Conservation (phyloP, 1,140 invertebrate species). For the Hyles euphorbiae region DNA sequence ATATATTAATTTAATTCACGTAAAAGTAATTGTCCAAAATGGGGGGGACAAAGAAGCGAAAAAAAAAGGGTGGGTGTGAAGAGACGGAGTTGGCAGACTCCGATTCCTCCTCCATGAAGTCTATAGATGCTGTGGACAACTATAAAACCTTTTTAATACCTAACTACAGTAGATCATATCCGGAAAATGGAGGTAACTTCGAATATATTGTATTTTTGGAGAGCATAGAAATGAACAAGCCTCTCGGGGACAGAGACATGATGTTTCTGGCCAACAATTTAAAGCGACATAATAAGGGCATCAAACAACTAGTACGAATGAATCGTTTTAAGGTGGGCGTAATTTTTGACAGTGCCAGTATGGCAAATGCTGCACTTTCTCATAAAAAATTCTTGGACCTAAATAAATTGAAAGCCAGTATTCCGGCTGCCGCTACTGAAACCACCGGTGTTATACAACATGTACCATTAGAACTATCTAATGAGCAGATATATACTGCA, state of each 20-base stretch:
- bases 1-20: too few relatives aligned
- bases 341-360: constrained; percentile 12
- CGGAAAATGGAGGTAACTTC: constrained; percentile 7
- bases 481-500: constrained; percentile 4
- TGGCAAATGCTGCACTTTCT: constrained; percentile 17
- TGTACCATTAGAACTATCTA: constrained; percentile 7
- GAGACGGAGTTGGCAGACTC: too few relatives aligned
- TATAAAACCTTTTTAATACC: constrained; percentile 6
- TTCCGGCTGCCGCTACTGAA: constrained; percentile 1
- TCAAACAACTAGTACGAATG: neutral
- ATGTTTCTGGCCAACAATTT: constrained; percentile 5
- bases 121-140: neutral
- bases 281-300: constrained; percentile 9
- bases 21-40: too few relatives aligned
- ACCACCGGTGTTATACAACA: constrained; percentile 2
- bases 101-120: too few relatives aligned
- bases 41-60: too few relatives aligned
- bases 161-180: constrained; percentile 3
- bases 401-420: constrained; percentile 3
- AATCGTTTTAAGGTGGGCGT: constrained; percentile 17
- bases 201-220: constrained; percentile 11
- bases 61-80: too few relatives aligned
- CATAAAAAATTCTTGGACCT: constrained; percentile 16
- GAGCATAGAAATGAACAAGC: constrained; percentile 3
- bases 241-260: constrained; percentile 8